These are phyloP conservation scores for Drosophila saltans DNA, from an alignment of 1,140 invertebrate genomes.

Conservation along the genomic window DNA sequence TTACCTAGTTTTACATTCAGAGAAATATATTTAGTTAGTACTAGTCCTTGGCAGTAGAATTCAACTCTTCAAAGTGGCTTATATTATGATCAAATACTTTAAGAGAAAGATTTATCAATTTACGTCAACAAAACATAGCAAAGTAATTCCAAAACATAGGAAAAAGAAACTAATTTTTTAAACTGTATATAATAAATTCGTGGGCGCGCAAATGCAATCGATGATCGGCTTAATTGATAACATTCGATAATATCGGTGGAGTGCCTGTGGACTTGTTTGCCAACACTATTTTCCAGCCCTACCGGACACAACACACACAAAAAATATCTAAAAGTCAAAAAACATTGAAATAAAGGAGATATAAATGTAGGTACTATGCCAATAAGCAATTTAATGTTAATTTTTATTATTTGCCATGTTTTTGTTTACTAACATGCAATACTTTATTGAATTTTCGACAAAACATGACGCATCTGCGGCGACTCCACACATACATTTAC, in stretches of 20 bases:
- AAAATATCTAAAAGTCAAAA: slow-evolving; percentile 50
- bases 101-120: too few relatives aligned
- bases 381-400: slow-evolving; percentile 43
- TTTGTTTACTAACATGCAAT: slow-evolving; percentile 27
- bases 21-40: too few relatives aligned
- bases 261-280: background rate
- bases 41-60: too few relatives aligned
- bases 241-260: background rate
- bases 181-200: background rate
- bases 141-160: background rate
- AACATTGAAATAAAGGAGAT: slow-evolving; percentile 60
- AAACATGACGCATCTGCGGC: slow-evolving; percentile 78
- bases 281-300: background rate
- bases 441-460: slow-evolving; percentile 69
- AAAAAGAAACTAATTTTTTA: background rate
- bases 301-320: slow-evolving; percentile 12
- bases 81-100: too few relatives aligned
- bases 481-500: slow-evolving; percentile 56
- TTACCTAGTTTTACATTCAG: too few relatives aligned
- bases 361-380: slow-evolving; percentile 47
- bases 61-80: too few relatives aligned
- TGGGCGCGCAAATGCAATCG: background rate
- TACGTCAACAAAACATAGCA: too few relatives aligned
- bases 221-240: background rate
- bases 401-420: background rate